Base-by-base conservation (phyloP, 2,113 vertebrate species). In the Poecile atricapillus region DNA sequence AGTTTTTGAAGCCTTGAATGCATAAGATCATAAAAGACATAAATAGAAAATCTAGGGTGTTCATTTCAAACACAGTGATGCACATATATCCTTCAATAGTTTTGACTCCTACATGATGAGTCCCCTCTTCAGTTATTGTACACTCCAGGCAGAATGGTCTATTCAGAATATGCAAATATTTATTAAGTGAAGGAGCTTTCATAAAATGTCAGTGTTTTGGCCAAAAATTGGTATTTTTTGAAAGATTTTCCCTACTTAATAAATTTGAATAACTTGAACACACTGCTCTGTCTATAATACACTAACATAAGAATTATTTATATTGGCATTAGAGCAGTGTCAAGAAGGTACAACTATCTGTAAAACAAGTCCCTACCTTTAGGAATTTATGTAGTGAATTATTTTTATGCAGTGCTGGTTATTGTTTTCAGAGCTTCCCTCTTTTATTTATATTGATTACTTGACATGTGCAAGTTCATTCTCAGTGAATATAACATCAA, bases 371-470 rank as follows among this genome's bases (percentile, higher is more conserved):
- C 25, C 49, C 28, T 44, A 46, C 23, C 21, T 80, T 79, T 75
- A 82, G 58, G 69, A 75, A 94, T 86, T 67, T 85, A 55, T 68
- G 67, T 44, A 83, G n/a, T 88, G 73, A 60, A 68, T 81, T 84
- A 87, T 75, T 87, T 94, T 89, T 21, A 49, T 84, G 44, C 70
- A 90, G 41, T 30, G 56, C 39, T 73, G 28, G 27, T 56, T 82
- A 78, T 46, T 68, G 14, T 47, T 24, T 52, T 60, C 90, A 82
- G 80, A 79, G 52, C 20, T 91, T 91, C 56, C 27, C 22, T 73
- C 44, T 79, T 20, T 83, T 91, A 83, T 89, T 91, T 74, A 59
- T 94, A 89, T 86, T 82, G 76, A 92, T 95, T 93, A 68, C 31
- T 68, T 93, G 46, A 80, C 56, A 63, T 14, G 46, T 69, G 50